Base-by-base conservation (phyloP, 2,888 invertebrate species). In the Coelogynopora nodosa region DNA sequence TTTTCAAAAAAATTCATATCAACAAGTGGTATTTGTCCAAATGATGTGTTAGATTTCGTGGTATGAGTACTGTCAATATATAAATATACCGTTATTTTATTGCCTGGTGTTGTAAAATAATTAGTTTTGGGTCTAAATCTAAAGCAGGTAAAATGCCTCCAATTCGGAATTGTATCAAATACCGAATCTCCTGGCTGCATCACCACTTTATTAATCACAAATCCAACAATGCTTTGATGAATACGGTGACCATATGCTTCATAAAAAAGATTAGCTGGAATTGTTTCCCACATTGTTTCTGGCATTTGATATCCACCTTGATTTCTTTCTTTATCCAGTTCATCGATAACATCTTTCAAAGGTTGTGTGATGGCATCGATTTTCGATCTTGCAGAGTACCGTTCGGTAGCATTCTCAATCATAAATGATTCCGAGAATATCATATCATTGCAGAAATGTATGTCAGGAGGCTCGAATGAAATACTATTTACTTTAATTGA, bases 401-500 rank as follows among this genome's bases (percentile, higher is more conserved):
- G 74, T 26, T 74, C 23, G 5, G 23, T 2, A 74, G 5, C 74
- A 2, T 10, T 10, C 2, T 23, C 23, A 74, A 74, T 10, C 27
- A 74, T 74, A 26, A n/a, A 74, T 13, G 74, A 74, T 5, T 74
- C 23, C 18, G 74, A 74, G 74, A 74, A 74, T 2, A 74, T 23
- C 5, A 74, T 74, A n/a, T 74, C 74, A 74, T 74, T 74, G 74
- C 74, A 74, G 23, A 74, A 74, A 26, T 74, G 74, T 2, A 74
- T 74, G 23, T 74, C 74, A 2, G 74, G 74, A 13, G 27, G 2
- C 23, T 74, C 23, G 23, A 74, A 74, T 13, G 5, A n/a, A 23
- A 23, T 26, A 13, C 2, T 26, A 26, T 74, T 5, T 2, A 26
- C 18, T 23, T 26, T 74, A 5, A 74, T 74, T 2, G 74, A n/a